Percentiles rank a stretch among this genome's conserved stretches.
These are phyloP conservation scores for Leptonema lineaticorne DNA, from an alignment of 1,140 invertebrate genomes.

Conservation along the genomic window DNA sequence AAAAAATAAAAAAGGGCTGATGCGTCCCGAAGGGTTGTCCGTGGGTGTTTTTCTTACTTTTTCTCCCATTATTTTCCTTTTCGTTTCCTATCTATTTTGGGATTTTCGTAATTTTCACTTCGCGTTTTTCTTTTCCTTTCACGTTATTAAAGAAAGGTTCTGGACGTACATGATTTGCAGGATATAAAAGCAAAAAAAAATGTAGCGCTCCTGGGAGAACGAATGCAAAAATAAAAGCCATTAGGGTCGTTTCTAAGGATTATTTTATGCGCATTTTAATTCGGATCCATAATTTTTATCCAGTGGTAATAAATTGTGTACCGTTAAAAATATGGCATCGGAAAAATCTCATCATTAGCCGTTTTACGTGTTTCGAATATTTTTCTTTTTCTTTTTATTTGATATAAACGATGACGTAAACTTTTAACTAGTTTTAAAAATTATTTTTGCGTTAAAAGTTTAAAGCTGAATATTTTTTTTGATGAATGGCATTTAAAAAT, in stretches of 20 bases:
- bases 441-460: too few species aligned
- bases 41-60: constrained; percentile 1
- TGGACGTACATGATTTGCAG: constrained; percentile 21
- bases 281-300: neutral
- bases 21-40: neutral
- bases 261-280: constrained; percentile 18
- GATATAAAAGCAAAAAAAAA: too few species aligned
- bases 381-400: too few species aligned
- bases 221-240: constrained; percentile 23
- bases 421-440: too few species aligned
- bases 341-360: too few species aligned
- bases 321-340: too few species aligned
- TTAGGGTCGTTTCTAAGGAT: constrained; percentile 10
- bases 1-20: neutral
- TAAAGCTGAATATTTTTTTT: too few species aligned
- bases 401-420: too few species aligned
- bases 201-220: neutral
- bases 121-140: constrained; percentile 7
- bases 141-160: constrained; percentile 9
- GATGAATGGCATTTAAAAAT: too few species aligned
- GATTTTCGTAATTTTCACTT: constrained; percentile 4
- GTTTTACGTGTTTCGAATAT: too few species aligned
- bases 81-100: constrained; percentile 1
- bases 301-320: neutral
- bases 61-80: neutral